Conservation (phyloP, 2,797 vertebrate genomes). For the Hybognathus amarus region DNA sequence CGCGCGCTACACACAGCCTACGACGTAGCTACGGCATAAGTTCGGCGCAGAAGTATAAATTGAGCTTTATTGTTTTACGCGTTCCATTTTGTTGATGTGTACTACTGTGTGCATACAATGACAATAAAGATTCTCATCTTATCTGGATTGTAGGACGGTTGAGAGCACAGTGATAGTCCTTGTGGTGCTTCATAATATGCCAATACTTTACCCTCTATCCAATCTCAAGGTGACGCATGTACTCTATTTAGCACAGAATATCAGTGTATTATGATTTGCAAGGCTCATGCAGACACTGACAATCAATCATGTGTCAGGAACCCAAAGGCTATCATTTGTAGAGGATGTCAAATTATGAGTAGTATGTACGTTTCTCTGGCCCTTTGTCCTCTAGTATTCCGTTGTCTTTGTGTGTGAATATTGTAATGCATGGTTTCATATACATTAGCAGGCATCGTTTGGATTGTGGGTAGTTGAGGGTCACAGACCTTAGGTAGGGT, state of each 20-base stretch:
- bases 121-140: too few relatives aligned
- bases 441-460: neutral
- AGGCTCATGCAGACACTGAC: neutral
- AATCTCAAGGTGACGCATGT: conserved; percentile 34
- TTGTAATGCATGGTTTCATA: neutral
- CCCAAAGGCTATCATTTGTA: conserved; percentile 39
- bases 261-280: conserved; percentile 35
- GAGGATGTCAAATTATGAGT: conserved; percentile 41
- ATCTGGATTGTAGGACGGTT: neutral
- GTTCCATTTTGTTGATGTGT: too few relatives aligned
- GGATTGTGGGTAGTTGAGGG: neutral
- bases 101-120: too few relatives aligned
- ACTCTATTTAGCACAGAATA: conserved; percentile 22
- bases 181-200: conserved; percentile 29
- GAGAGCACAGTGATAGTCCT: neutral
- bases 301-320: conserved; percentile 32
- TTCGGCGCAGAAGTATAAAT: too few relatives aligned
- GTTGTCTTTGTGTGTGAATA: neutral
- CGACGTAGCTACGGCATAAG: too few relatives aligned
- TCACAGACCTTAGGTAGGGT: neutral
- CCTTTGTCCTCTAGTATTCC: conserved; percentile 29
- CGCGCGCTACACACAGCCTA: too few relatives aligned
- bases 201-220: conserved; percentile 20
- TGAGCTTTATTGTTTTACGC: too few relatives aligned
- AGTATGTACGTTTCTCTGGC: conserved; percentile 16